phyloP scores from a whole-genome alignment of 2,113 vertebrate genomes.

The Smithornis capensis region DNA sequence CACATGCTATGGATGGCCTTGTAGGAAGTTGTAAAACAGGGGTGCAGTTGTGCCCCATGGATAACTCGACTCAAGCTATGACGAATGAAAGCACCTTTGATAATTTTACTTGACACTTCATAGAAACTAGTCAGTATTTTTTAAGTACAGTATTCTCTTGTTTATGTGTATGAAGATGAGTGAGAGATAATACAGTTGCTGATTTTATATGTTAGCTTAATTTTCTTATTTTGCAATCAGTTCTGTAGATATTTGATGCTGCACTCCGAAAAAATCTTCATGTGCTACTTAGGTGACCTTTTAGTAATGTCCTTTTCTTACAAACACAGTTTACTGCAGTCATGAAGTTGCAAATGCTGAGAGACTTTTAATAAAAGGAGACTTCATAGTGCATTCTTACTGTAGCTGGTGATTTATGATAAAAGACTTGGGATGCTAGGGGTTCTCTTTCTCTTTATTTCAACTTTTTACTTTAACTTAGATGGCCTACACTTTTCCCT shows the following conservation, averaged over 20 bases:
- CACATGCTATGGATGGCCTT: not conserved
- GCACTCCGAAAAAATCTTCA: not conserved
- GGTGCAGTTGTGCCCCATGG: not conserved
- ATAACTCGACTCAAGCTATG: not conserved
- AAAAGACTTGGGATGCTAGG: not conserved
- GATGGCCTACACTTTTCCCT: not conserved
- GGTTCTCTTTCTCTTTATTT: constrained; percentile 13
- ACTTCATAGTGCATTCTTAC: constrained; percentile 40
- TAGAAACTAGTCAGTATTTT: not conserved
- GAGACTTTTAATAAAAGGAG: constrained; percentile 41
- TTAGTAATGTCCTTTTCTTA: not conserved
- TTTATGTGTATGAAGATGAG: not conserved
- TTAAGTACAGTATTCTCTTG: not conserved
- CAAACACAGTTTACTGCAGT: constrained; percentile 3
- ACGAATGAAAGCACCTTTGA: not conserved
- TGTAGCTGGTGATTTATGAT: constrained; percentile 54
- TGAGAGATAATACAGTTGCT: not conserved
- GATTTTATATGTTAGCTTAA: not conserved
- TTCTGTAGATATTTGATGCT: not conserved
- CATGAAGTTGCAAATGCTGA: constrained; percentile 48
- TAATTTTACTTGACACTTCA: not conserved
- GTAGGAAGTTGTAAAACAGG: not conserved
- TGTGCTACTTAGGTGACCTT: not conserved
- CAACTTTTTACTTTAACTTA: not conserved
- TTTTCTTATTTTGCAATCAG: not conserved